Conservation (phyloP, 2,888 invertebrate genomes). For the Dastarcus helophoroides region DNA sequence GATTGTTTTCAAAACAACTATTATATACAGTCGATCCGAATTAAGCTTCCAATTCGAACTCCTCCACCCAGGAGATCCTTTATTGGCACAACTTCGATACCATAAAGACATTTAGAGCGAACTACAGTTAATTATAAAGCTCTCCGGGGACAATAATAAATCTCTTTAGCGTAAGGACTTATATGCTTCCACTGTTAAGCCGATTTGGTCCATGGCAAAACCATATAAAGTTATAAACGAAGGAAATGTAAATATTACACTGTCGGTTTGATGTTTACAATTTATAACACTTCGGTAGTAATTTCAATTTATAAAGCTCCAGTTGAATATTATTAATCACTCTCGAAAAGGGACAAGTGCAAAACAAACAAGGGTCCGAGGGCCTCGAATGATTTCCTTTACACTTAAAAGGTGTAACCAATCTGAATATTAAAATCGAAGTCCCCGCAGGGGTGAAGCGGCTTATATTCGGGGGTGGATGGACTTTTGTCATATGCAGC, state of each 20-base stretch:
- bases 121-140: constrained; percentile 1
- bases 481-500: constrained; percentile 35
- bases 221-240: no score
- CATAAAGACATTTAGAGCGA: constrained; percentile 16
- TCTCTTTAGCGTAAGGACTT: no score
- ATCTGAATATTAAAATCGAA: constrained; percentile 37
- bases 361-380: constrained; percentile 37
- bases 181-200: no score
- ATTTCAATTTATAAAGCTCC: no score
- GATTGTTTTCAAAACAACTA: constrained; percentile 23
- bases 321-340: constrained; percentile 34
- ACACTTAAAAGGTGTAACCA: constrained; percentile 41
- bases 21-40: constrained; percentile 20
- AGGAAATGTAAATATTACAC: no score
- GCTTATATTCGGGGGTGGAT: constrained; percentile 17
- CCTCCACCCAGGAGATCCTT: constrained; percentile 16
- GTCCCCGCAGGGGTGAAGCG: constrained; percentile 13
- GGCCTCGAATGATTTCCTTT: constrained; percentile 37
- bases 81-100: constrained; percentile 15
- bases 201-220: no score
- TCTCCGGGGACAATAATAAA: no score
- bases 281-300: no score
- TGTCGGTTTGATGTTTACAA: no score
- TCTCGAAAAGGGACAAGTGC: constrained; percentile 37
- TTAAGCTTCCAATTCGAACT: constrained; percentile 13